Base-by-base conservation (phyloP, 30 jellyfish, hydroid and myxozoan species). In the Hydractinia echinata region DNA sequence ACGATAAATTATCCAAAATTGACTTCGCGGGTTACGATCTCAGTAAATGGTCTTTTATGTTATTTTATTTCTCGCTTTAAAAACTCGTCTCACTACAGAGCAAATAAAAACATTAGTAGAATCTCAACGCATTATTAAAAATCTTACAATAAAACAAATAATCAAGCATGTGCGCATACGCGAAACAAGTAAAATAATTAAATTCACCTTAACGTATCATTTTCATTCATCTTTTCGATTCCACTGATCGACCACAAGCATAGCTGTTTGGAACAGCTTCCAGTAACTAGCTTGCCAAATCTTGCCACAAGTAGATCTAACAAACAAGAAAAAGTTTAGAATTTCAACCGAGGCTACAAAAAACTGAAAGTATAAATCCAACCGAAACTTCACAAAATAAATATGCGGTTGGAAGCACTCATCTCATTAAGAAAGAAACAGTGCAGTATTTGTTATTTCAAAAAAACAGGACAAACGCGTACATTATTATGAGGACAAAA, bases 171-270 rank as follows among this genome's bases (percentile, higher is more conserved):
- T 69, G 50, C 54, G 15, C 21, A 30, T 30, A 2, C 44, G 44
- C 44, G 44, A 30, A 68, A 11, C 20, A 0, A 16, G 19, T 1
- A 60, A 15, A 60, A 60, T 13, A 1, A 60, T 60, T 60, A 13
- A 60, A 60, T 60, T 60, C n/a, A 15, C n/a, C 70, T 13, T 60
- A 60, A 60, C 19, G n/a, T 60, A 13, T 16, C 70, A 13, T 60
- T 60, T 60, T 60, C 19, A 52, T 30, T 30, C 2, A 30, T 30
- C 44, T 30, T 30, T 30, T 30, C 44, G 44, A 30, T 30, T 30
- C 44, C 92, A 53, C 76, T 79, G n/a, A 85, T 78, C 6, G 96
- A 82, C 98, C 98, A 92, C 70, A 83, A 76, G 49, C 92, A 62
- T 11, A 92, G 95, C 49, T 79, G 83, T 68, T 87, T 81, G 51